Evolutionary conservation across 2,797 vertebrate species (phyloP).

Genomic region (Ciconia nigra): DNA sequence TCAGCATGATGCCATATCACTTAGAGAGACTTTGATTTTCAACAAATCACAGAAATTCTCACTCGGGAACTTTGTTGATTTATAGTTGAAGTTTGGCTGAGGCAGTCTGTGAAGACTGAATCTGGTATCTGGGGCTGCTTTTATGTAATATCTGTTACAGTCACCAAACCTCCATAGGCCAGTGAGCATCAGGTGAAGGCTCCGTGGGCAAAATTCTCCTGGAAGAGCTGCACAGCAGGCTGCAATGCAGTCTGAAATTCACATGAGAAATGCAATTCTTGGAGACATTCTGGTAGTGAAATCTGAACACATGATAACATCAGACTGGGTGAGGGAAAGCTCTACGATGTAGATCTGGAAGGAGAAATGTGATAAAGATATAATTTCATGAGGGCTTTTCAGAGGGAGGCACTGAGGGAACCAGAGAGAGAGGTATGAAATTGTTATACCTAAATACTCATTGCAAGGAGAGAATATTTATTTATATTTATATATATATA

Average conservation of each 20-base stretch:
- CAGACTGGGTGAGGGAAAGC: background rate
- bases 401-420: background rate
- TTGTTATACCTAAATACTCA: background rate
- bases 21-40: background rate
- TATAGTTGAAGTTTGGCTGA: background rate
- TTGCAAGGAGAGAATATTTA: background rate
- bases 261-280: background rate
- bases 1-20: background rate
- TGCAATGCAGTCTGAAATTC: background rate
- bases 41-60: background rate
- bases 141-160: background rate
- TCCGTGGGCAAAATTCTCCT: background rate
- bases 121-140: background rate
- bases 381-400: background rate
- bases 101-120: background rate
- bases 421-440: background rate
- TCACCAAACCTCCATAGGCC: background rate
- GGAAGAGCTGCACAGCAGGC: background rate
- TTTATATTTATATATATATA: fast-evolving
- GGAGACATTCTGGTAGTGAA: background rate
- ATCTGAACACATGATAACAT: background rate
- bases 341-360: background rate
- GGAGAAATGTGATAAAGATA: background rate
- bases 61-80: background rate
- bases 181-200: background rate